phyloP scores from a whole-genome alignment of 2,797 vertebrate species.

The Psittacula echo region DNA sequence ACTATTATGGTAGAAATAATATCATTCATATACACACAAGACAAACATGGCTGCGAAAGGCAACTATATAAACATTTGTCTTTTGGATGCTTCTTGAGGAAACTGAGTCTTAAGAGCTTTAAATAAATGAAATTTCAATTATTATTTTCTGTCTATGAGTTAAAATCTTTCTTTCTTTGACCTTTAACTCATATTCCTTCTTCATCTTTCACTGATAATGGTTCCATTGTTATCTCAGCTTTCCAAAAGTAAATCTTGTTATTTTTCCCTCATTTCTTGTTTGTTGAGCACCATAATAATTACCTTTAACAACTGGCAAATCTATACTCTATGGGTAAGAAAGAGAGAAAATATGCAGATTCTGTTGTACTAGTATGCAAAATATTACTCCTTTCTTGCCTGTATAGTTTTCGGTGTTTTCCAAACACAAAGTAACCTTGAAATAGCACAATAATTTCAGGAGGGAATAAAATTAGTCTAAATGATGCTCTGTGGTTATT shows the following conservation, averaged over 20 bases:
- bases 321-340: background rate
- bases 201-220: background rate
- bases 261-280: background rate
- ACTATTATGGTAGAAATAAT: background rate
- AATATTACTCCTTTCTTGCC: background rate
- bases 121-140: background rate
- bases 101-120: background rate
- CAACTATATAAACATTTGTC: background rate
- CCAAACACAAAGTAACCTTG: background rate
- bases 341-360: background rate
- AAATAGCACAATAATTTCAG: background rate
- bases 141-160: background rate
- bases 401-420: background rate
- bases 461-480: background rate
- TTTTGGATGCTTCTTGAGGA: background rate
- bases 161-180: background rate
- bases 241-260: background rate
- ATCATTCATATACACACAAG: background rate
- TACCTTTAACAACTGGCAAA: background rate
- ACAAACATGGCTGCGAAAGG: background rate
- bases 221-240: background rate
- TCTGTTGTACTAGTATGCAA: background rate
- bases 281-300: background rate
- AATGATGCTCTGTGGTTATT: background rate
- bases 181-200: background rate